Base-by-base conservation (phyloP, 2,797 vertebrate species). In the Pseudomugil gertrudae region DNA sequence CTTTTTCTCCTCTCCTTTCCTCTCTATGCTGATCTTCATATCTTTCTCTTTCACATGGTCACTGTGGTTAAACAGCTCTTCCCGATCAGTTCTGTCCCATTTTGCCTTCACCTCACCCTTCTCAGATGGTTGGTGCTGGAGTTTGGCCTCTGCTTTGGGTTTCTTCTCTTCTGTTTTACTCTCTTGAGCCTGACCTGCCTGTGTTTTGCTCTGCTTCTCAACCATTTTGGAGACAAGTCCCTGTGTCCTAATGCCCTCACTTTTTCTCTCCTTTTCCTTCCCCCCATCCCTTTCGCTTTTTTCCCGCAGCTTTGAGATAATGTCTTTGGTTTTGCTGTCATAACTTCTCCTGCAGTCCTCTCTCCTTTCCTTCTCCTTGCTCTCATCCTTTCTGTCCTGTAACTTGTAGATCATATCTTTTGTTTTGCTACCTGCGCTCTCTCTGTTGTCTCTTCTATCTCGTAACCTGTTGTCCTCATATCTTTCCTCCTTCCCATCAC, bases 381-480 rank as follows among this genome's bases (percentile, higher is more conserved):
- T 45, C 0, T 93, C 91, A 0, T 92, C 89, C 32, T 87, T 93
- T 78, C 86, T 93, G 7, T 93, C 94, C 76, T 93, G 92, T 30
- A 94, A 81, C 76, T 91, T 94, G 47, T 91, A 91, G 76, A 94
- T 93, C 84, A 94, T 88, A 27, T 94, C 93, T 70, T 89, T 94
- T 1, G 93, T 94, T 87, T 94, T 94, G 78, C 76, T 90, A 5
- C 89, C 84, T n/a, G 76, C 87, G 40, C 93, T 95, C 84, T 94
- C 92, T 86, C 87, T 93, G 84, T 79, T 92, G n/a, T 93, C 91
- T 69, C 88, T 90, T 67, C 74, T 83, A 54, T 92, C 90, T 72
- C 76, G 89, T 26, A 84, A 29, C 63, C 73, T 91, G 27, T 57
- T 83, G 23, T 93, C 94, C 79, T 94, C 90, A 57, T 69, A 90